Base-by-base conservation (phyloP, 2,888 invertebrate genomes). In the Eurytoma californica region DNA sequence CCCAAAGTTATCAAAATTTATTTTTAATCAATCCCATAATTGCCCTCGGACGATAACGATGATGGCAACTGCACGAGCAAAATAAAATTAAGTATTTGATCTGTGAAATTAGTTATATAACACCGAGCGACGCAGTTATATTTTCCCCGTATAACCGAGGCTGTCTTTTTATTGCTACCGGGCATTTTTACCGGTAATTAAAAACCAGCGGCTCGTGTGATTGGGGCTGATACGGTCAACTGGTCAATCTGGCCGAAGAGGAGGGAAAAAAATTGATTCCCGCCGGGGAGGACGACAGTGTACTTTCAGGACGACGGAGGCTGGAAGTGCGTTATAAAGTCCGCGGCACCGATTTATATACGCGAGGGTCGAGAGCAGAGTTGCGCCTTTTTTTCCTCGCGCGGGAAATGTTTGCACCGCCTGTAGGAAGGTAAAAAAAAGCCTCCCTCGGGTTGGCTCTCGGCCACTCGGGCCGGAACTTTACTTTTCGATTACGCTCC, bases 101-200 rank as follows among this genome's bases (percentile, higher is more conserved):
- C 78, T 75, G 78, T 78, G 75, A 77, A 83, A n/a, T n/a, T n/a
- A n/a, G n/a, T n/a, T n/a, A n/a, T n/a, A n/a, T n/a, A n/a, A n/a
- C n/a, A n/a, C n/a, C n/a, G n/a, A n/a, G n/a, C n/a, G n/a, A 82
- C 79, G 77, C 84, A 73, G 73, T 73, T 73, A 73, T 85, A 84
- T 87, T 87, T 88, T 87, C 86, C 84, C 84, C 66, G 18, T 3
- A 18, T 84, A 86, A 85, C 84, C 85, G 86, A 83, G 83, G 85
- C 84, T 83, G 83, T 82, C 78, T 85, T n/a, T n/a, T n/a, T n/a
- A n/a, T 84, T 82, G 84, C 84, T 67, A 57, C 55, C 55, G 84
- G 83, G 85, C 83, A 86, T 88, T 89, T 87, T 90, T 89, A 89
- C 89, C 86, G 88, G 87, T 89, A 89, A 90, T 90, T 90, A 89